Base-by-base conservation (phyloP, 2,888 invertebrate species). In the Scrobipalpa costella region DNA sequence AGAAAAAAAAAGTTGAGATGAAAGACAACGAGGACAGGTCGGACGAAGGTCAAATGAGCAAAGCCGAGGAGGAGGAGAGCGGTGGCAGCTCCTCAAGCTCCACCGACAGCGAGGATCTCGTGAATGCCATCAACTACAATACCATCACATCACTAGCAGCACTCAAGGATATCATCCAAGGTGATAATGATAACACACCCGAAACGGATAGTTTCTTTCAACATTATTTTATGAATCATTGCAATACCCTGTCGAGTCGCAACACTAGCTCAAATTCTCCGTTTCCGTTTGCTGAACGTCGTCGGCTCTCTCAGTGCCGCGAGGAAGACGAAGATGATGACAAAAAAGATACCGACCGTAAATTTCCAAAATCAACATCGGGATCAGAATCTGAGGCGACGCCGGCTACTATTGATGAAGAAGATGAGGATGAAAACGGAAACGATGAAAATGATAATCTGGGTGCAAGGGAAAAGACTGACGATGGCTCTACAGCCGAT, bases 241-340 rank as follows among this genome's bases (percentile, higher is more conserved):
- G 94, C 69, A 95, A 94, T 79, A 93, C 94, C 73, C 85, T 95
- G 67, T 95, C 95, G 34, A 94, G 94, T 66, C 90, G 93, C 64
- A 93, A 93, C 72, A 73, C 84, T 0, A 84, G 76, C 67, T 73
- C 87, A 6, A 80, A 76, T 66, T 79, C 86, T 57, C 83, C 93
- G 44, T 89, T 93, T 69, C 89, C 92, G 0, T 93, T 92, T 73
- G 88, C 90, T 63, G 94, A 93, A 72, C 90, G 94, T 6, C 90
- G 95, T 36, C 93, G 96, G 13, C 83, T 96, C 68, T 96, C 96
- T 2, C 96, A 96, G 83, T 96, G 96, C 80, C 93, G 95, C 66
- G 96, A 96, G 80, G 96, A 96, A 85, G 96, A 96, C 74, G 96
- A 96, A 79, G 95, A 96, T 62, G 95, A 95, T 69, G 93, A 84